Percentiles rank a stretch among this genome's conserved stretches.
phyloP scores from a whole-genome alignment of 2,888 invertebrate genomes.

The Gortyna flavago region DNA sequence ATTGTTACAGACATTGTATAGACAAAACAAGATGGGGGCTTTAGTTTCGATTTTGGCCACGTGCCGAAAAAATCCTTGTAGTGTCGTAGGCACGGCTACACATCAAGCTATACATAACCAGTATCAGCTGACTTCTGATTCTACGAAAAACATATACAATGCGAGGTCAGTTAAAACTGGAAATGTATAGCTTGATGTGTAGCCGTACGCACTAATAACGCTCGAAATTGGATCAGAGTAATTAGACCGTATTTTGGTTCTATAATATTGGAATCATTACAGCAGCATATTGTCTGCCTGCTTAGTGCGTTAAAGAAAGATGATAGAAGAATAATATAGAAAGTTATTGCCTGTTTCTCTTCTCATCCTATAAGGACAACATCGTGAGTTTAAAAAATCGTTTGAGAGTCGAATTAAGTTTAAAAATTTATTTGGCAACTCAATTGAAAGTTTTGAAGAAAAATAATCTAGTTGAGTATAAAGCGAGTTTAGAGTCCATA shows the following conservation, averaged over 20 bases:
- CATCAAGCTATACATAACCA: too few species aligned
- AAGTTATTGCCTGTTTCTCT: conserved; percentile 18
- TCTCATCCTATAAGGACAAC: conserved; percentile 8
- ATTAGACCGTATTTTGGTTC: not conserved
- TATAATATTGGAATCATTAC: not conserved
- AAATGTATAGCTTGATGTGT: too few species aligned
- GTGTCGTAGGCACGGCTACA: too few species aligned
- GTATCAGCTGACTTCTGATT: too few species aligned
- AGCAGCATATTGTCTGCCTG: conserved; percentile 6
- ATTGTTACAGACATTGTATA: not conserved
- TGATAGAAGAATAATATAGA: conserved; percentile 4
- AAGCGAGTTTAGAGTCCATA: conserved; percentile 24
- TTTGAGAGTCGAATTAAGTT: conserved; percentile 2
- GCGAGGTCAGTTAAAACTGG: too few species aligned
- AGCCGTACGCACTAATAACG: not conserved
- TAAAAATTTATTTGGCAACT: not conserved
- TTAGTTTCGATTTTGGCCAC: not conserved
- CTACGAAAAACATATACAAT: too few species aligned
- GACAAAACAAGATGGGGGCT: not conserved
- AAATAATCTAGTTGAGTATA: conserved; percentile 3
- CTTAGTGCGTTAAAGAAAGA: not conserved
- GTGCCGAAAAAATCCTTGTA: not conserved
- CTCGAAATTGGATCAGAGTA: not conserved
- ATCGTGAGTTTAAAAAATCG: not conserved
- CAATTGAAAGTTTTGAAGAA: conserved; percentile 9